Evolutionary conservation across 2,888 invertebrate genomes (phyloP), one percentile per base, ranked within the genome.

Genomic region (Dasysyrphus albostriatus): DNA sequence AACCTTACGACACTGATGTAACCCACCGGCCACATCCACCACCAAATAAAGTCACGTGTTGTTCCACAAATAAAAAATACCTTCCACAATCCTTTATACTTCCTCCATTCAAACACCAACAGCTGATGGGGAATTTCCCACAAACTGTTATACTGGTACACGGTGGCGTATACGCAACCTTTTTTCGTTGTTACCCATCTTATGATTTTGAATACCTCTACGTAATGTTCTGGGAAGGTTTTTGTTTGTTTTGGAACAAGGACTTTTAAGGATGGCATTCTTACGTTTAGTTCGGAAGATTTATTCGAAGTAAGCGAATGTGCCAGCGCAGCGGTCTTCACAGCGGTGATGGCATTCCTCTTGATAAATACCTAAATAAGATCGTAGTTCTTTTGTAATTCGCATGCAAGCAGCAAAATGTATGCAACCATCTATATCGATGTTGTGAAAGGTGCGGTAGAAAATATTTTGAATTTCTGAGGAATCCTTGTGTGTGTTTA

Each of bases 141-240:
- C 0, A 58, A 87, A 87, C 87, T 87, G 87, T 87, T 87, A 87
- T 87, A 65, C 65, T 19, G 5, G 32, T 34, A 78, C 87, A 67
- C 56, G 24, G 9, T 51, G 75, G 63, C 74, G 85, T 78, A 82
- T 82, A 74, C 82, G 83, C 78, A 87, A 83, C 83, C 58, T 87
- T 87, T 75, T 69, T 56, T 34, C 65, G 39, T 44, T 56, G 39
- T 49, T 51, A 59, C 72, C 67, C 65, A 61, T 84, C 84, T 73
- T 79, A n/a, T n/a, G 49, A 49, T n/a, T 56, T 67, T 10, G 47
- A 47, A 32, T 49, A 32, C 32, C 32, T 32, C 32, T 32, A 10
- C 9, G 7, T 58, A 76, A 65, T 47, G 67, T 70, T 67, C 34
- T 44, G 39, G 34, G 39, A 54, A 34, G n/a, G 29, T 34, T 44